Evolutionary conservation across 92 coral and sea anemone species (phyloP).

Genomic region (Hydrozoanthus gracilis): DNA sequence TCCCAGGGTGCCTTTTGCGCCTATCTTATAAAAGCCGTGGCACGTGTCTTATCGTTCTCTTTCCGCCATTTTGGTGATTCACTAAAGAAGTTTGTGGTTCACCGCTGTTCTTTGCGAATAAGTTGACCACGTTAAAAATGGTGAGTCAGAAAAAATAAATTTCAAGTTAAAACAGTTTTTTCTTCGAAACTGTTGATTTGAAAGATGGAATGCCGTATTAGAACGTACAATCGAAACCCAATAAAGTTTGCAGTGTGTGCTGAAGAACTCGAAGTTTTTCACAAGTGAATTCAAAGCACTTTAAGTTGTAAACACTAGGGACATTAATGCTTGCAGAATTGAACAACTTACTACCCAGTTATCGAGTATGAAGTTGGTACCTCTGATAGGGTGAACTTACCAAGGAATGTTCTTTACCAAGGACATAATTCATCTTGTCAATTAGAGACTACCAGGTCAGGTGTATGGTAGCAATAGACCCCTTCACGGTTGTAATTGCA

Average conservation of each 20-base stretch:
- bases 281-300: no score
- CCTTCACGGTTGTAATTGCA: no score
- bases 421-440: no score
- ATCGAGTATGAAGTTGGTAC: no score
- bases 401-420: no score
- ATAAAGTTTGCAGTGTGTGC: neutral
- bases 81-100: constrained; percentile 83
- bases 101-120: constrained; percentile 99
- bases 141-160: constrained; percentile 55
- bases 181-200: neutral
- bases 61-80: constrained; percentile 72
- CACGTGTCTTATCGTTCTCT: constrained; percentile 71
- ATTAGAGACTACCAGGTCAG: no score
- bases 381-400: no score
- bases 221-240: neutral
- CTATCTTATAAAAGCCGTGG: constrained; percentile 29
- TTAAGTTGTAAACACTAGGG: no score
- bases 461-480: no score
- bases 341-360: no score
- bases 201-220: neutral
- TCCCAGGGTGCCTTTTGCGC: constrained; percentile 64
- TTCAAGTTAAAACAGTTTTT: neutral
- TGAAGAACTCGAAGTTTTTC: no score
- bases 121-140: constrained; percentile 97
- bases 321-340: no score